Conservation (phyloP, 2,888 invertebrate species). For the Oscheius myriophilus region DNA sequence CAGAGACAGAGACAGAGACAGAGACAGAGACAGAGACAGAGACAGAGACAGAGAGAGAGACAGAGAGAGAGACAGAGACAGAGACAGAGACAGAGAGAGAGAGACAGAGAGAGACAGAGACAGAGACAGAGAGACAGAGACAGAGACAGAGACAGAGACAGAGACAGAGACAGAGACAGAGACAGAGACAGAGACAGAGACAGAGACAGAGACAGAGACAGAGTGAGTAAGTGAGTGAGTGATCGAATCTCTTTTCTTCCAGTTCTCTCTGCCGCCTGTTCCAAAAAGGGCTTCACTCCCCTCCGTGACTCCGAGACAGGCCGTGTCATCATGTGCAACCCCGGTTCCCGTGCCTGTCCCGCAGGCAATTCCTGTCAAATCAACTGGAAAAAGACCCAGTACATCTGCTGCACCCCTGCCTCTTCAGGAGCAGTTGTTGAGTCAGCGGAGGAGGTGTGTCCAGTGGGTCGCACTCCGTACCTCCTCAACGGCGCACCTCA, state of each 20-base stretch:
- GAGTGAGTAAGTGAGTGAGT: background rate
- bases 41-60: no score
- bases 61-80: no score
- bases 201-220: background rate
- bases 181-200: background rate
- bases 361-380: conserved; percentile 32
- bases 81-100: no score
- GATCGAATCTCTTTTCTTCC: no score
- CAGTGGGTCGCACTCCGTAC: conserved; percentile 52
- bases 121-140: no score
- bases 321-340: conserved; percentile 46
- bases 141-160: background rate
- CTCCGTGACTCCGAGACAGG: conserved; percentile 44
- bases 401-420: conserved; percentile 53
- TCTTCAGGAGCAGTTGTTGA: conserved; percentile 16
- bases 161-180: background rate
- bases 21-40: no score
- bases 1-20: no score
- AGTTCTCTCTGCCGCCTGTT: conserved; percentile 42
- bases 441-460: conserved; percentile 40
- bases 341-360: conserved; percentile 45
- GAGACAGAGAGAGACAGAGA: no score
- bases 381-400: conserved; percentile 54
- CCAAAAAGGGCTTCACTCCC: conserved; percentile 47
- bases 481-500: conserved; percentile 57